Evolutionary conservation across 2,113 vertebrate genomes (phyloP), one percentile per base, ranked within the genome.

Genomic region (Procavia capensis): DNA sequence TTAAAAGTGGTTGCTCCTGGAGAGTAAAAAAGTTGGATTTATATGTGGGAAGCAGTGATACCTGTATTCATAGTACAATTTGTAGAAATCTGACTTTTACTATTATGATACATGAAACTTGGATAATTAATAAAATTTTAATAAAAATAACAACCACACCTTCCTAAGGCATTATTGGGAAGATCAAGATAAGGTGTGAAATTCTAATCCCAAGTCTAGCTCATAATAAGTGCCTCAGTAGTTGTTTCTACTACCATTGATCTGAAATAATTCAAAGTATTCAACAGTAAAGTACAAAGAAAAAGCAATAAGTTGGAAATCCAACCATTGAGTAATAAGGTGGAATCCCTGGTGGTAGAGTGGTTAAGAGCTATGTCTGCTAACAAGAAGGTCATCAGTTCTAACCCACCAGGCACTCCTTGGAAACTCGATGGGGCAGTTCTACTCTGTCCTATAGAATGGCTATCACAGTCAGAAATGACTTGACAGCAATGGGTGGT

Each of bases 161-260:
- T 13, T 45, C 25, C 25, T 39, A 24, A 11, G 45, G 27, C 13
- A 14, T 78, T 84, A 70, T 39, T 68, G 31, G 75, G 25, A 76
- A 20, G 31, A 14, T 17, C 70, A n/a, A 61, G 14, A 57, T 83
- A 76, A 66, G 19, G 25, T 66, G 31, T 41, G 54, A 95, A 63
- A 92, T 59, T 76, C 57, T 68, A 88, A 76, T 41, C 14, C 31
- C 34, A 82, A 43, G 45, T 41, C 31, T 88, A 41, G 45, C 5
- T 92, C 47, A 50, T 76, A 68, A 9, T 87, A 41, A 84, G 70
- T 47, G 36, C 29, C 29, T 25, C 27, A 78, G 6, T 59, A 54
- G 13, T 50, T 88, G 29, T 70, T 88, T 96, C 76, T 81, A 79
- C 61, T 82, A 90, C 54, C 50, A 5, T 57, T 94, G 78, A 70